Evolutionary conservation across 2,888 invertebrate species (phyloP), one percentile per base, ranked within the genome.

Genomic region (Onchidella celtica): DNA sequence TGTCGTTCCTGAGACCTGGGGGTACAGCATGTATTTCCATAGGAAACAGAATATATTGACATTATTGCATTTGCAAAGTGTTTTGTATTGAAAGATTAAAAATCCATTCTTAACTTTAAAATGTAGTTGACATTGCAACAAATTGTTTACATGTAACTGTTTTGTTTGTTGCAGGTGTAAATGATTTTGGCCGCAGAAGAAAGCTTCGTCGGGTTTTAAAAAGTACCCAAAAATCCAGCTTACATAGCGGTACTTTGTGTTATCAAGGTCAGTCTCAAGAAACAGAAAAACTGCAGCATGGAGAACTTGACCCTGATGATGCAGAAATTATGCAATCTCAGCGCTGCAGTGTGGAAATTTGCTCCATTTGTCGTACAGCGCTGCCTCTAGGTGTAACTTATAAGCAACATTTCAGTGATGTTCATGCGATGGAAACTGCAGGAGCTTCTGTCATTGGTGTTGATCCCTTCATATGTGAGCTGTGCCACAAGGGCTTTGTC

Each of bases 91-190:
- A n/a, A n/a, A n/a, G n/a, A n/a, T n/a, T n/a, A n/a, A n/a, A n/a
- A n/a, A n/a, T n/a, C n/a, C n/a, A n/a, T n/a, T n/a, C n/a, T n/a
- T n/a, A n/a, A n/a, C n/a, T n/a, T n/a, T n/a, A n/a, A n/a, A n/a
- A n/a, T n/a, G n/a, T n/a, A n/a, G n/a, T n/a, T n/a, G 17, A 47
- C 17, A 47, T 47, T 47, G 47, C 47, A 47, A 47, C 47, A 47
- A 47, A 47, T 17, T 61, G 61, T 57, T 73, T 17, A 73, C 36
- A 36, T 59, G 9, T 73, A 1, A 61, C 55, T 73, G 34, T 77
- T 79, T 79, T 79, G 24, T 79, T 79, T 72, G 72, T 79, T 79
- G 79, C 79, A 79, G 79, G 79, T 79, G 47, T 72, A 47, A 69
- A 24, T 79, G 63, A 21, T 79, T 72, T 36, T 40, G 29, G 34